Evolutionary conservation across 2,113 vertebrate species (phyloP), one percentile per base, ranked within the genome.

Genomic region (Zapus hudsonius): DNA sequence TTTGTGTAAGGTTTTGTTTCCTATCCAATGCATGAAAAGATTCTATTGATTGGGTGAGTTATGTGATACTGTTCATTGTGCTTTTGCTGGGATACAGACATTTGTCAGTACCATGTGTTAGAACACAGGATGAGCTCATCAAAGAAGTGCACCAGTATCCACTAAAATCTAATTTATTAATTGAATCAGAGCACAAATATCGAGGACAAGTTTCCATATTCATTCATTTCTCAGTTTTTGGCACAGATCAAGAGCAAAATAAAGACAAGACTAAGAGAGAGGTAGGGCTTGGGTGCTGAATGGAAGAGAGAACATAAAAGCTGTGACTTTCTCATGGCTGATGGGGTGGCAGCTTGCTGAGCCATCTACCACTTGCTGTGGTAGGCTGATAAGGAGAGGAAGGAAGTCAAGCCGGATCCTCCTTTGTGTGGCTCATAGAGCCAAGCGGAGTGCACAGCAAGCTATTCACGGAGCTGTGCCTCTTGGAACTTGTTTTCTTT

Each of bases 1-100:
- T 27, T 12, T 52, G 25, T 85, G 55, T 85, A 79, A 83, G 1
- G 33, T 67, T 66, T 31, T 44, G 25, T 63, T 87, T 84, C 6
- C n/a, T 55, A n/a, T 4, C 12, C 17, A 10, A 52, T 83, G 55
- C n/a, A 29, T 87, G 22, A 69, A 1, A 40, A 64, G 25, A 84
- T 33, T 86, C 67, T 3, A 13, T 25, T 91, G 16, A 8, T 61
- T 40, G 87, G 76, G 16, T 40, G 42, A 15, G 84, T 67, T 55
- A 10, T 67, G 42, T 47, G 78, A 80, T 52, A 2, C 66, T 19
- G 33, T 79, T 87, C 29, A 66, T 55, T 16, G 40, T 55, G 55
- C 25, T 13, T 66, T 12, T 1, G 0, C 0, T 61, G 4, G 8
- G 5, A 22, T 76, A 2, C 47, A 73, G 19, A 44, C n/a, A 80